Base-by-base conservation (phyloP, 2,888 invertebrate species). In the Yponomeuta plumbellus region DNA sequence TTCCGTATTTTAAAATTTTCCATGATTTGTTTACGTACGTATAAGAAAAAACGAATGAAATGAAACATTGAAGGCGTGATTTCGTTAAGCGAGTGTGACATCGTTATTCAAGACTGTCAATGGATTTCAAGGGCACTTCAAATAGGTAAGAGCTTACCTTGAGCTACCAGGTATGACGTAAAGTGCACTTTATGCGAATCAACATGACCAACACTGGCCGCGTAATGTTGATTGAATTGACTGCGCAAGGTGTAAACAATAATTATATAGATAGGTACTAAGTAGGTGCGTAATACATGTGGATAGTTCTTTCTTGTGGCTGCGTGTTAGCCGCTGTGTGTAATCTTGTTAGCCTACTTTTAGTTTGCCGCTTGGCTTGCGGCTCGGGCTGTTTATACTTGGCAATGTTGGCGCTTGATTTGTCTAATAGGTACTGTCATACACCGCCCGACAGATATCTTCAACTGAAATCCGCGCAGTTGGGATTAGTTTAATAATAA, bases 341-440 rank as follows among this genome's bases (percentile, higher is more conserved):
- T 86, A 85, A 86, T 85, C 84, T 80, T 80, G 80, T 86, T 86
- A 86, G 80, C 80, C 81, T 80, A 82, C 77, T 85, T 85, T 78
- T 72, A 80, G 78, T 75, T 75, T 62, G 17, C 39, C n/a, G 62
- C 62, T 62, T 62, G n/a, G 62, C 39, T 62, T 34, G 17, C 39
- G 4, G 62, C 62, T 26, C 34, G n/a, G 62, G 17, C 34, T 34
- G 62, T 59, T 21, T 44, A 8, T 52, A 52, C 44, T 52, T 8
- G 8, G 34, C 34, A 34, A 10, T 0, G 8, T 34, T 34, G 3
- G 44, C 5, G 10, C 44, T 44, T 52, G 44, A 52, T 52, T 52
- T 52, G 13, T 44, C 5, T 17, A 5, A 52, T 52, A n/a, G n/a
- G n/a, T n/a, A 52, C 44, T 52, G 8, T 17, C 4, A 4, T 17